These are phyloP conservation scores for Onthophagus taurus DNA, from an alignment of 1,140 invertebrate species.

Conservation along the genomic window DNA sequence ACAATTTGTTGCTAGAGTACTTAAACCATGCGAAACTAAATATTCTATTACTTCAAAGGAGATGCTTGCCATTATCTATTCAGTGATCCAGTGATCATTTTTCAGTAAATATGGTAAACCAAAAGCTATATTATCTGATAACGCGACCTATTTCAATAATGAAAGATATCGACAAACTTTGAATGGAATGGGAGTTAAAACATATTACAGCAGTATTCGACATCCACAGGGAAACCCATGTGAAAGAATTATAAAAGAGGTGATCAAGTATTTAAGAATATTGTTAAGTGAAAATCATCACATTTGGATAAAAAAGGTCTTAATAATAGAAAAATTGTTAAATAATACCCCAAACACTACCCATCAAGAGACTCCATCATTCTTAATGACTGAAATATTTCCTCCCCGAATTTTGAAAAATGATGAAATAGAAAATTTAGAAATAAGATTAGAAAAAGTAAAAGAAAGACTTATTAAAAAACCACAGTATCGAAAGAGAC, in stretches of 20 bases:
- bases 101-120: background rate
- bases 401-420: too few species aligned
- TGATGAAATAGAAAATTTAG: too few species aligned
- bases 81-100: too few species aligned
- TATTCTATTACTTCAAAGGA: background rate
- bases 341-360: too few species aligned
- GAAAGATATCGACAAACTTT: background rate
- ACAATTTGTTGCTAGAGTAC: background rate
- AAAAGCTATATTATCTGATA: background rate
- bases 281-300: background rate
- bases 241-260: background rate
- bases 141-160: constrained; percentile 7
- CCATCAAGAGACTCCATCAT: too few species aligned
- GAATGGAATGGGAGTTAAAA: background rate
- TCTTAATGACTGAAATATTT: too few species aligned
- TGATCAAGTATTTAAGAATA: constrained; percentile 6
- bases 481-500: too few species aligned
- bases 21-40: background rate
- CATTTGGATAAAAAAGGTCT: too few species aligned
- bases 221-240: constrained; percentile 2
- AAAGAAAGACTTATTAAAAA: too few species aligned
- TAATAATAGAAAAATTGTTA: too few species aligned
- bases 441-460: too few species aligned
- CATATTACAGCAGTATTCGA: background rate
- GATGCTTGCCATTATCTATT: background rate